phyloP scores from a whole-genome alignment of 1,140 invertebrate species.

The Lepidurus couesii region DNA sequence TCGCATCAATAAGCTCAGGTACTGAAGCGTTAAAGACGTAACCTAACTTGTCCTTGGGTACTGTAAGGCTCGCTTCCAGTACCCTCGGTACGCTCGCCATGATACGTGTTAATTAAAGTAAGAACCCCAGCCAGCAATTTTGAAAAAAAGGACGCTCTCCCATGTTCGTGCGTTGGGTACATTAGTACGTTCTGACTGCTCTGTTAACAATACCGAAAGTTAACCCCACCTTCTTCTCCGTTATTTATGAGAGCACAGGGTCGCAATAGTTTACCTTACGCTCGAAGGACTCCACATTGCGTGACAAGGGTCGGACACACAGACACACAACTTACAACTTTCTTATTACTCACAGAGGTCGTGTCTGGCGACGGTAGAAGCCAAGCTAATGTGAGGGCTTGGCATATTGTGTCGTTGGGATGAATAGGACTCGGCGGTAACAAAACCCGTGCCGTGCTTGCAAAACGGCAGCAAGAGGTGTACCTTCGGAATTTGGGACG shows the following conservation, averaged over 20 bases:
- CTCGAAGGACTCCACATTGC: background rate
- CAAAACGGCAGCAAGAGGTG: background rate
- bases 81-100: background rate
- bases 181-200: background rate
- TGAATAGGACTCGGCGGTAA: background rate
- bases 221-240: background rate
- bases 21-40: too few species aligned
- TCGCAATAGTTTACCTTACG: background rate
- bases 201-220: background rate
- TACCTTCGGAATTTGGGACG: too few species aligned
- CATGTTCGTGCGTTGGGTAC: background rate
- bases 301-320: background rate
- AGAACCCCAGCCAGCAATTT: background rate
- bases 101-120: background rate
- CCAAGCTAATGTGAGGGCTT: slow-evolving; percentile 2
- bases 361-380: slow-evolving; percentile 2
- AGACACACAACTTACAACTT: too few species aligned
- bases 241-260: background rate
- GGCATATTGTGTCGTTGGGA: background rate
- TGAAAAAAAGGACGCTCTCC: background rate
- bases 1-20: too few species aligned
- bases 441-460: background rate
- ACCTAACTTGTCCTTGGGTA: background rate
- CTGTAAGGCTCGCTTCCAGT: background rate
- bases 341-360: background rate